Percentiles rank a stretch among this genome's conserved stretches.
Evolutionary conservation across 2,888 invertebrate genomes (phyloP).

Genomic region (Didymodactylos carnosus): DNA sequence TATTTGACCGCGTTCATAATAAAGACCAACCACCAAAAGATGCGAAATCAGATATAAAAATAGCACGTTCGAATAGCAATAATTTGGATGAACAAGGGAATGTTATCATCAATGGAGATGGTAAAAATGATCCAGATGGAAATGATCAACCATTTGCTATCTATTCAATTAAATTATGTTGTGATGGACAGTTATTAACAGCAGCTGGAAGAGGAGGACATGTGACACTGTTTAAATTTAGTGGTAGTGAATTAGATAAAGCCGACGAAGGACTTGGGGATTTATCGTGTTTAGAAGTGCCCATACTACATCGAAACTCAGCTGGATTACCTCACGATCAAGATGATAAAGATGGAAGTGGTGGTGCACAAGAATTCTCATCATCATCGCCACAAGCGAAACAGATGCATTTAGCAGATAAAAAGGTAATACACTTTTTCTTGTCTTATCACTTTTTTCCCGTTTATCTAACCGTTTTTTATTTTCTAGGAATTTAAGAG

Average conservation of each 20-base stretch:
- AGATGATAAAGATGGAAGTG: not conserved
- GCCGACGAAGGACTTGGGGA: slow-evolving; percentile 9
- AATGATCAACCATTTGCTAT: slow-evolving; percentile 13
- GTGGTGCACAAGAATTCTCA: no score
- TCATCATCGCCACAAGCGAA: no score
- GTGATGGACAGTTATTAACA: slow-evolving; percentile 5
- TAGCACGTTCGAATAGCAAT: not conserved
- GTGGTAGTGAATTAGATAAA: not conserved
- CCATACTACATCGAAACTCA: not conserved
- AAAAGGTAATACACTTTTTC: not conserved
- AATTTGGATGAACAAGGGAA: not conserved
- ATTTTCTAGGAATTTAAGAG: slow-evolving; percentile 10
- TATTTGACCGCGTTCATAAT: slow-evolving; percentile 50
- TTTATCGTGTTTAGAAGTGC: not conserved
- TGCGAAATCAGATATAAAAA: no score
- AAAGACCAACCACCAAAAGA: no score
- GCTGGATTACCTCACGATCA: not conserved
- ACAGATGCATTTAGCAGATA: no score
- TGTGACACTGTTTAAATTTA: slow-evolving; percentile 7
- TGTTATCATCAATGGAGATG: not conserved
- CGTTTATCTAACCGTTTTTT: no score
- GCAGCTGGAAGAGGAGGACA: slow-evolving; percentile 11
- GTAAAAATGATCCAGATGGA: no score
- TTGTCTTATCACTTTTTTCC: not conserved
- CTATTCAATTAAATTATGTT: slow-evolving; percentile 1